phyloP scores from a whole-genome alignment of 2,888 invertebrate species.

The Empis livida region DNA sequence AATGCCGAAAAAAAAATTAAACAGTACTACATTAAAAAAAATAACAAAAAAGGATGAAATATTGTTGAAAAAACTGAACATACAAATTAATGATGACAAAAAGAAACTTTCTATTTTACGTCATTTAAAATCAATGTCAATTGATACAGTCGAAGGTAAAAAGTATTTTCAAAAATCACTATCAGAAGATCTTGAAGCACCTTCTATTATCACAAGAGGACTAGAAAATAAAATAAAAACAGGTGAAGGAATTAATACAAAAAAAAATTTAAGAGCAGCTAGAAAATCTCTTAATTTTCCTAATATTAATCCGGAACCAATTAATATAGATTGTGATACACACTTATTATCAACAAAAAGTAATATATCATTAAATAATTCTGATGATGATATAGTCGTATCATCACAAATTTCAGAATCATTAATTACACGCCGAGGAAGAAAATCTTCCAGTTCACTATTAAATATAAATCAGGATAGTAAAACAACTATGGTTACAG shows the following conservation, averaged over 20 bases:
- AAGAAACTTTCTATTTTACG: slow-evolving; percentile 5
- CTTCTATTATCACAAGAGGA: neutral
- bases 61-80: slow-evolving; percentile 8
- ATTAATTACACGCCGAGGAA: neutral
- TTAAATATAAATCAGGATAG: neutral
- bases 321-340: no score
- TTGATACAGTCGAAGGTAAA: slow-evolving; percentile 13
- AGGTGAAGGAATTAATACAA: neutral
- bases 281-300: neutral
- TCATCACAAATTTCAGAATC: slow-evolving; percentile 10
- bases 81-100: slow-evolving; percentile 8
- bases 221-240: neutral
- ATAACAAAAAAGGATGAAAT: slow-evolving; percentile 3
- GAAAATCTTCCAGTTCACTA: neutral
- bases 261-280: neutral
- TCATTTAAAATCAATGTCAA: slow-evolving; percentile 9
- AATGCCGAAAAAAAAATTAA: neutral
- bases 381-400: slow-evolving; percentile 8
- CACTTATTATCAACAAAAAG: no score
- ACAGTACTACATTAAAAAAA: neutral
- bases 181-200: neutral
- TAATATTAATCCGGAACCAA: no score
- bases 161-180: neutral
- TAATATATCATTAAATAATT: neutral
- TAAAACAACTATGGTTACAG: neutral